These are phyloP conservation scores for Mesorhabditis sp. DNA, from an alignment of 2,888 invertebrate species.

Conservation along the genomic window DNA sequence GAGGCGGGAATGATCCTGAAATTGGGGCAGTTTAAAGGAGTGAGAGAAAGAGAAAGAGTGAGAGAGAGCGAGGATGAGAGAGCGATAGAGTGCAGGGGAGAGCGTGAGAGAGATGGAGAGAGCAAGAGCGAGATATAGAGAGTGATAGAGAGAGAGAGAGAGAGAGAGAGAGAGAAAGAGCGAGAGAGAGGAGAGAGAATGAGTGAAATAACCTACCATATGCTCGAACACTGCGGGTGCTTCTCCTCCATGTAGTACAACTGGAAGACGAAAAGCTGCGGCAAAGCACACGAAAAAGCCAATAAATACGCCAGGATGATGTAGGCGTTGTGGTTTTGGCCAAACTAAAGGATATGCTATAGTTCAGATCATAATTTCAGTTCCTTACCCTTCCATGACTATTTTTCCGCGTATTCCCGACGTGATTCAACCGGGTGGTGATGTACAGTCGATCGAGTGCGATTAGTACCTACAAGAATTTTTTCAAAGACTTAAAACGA, in stretches of 20 bases:
- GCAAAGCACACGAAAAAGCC: constrained; percentile 34
- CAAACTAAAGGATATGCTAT: not conserved
- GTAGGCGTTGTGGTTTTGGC: constrained; percentile 7
- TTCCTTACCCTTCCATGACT: not conserved
- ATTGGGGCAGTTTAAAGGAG: too few relatives aligned
- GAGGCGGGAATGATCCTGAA: too few relatives aligned
- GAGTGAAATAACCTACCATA: constrained; percentile 21
- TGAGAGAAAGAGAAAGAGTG: too few relatives aligned
- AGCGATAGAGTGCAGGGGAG: too few relatives aligned
- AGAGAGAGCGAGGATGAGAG: not conserved
- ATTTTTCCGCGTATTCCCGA: constrained; percentile 9
- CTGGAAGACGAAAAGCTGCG: constrained; percentile 35
- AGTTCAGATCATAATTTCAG: not conserved
- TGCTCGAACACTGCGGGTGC: constrained; percentile 35
- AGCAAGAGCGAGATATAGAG: too few relatives aligned
- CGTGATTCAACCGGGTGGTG: constrained; percentile 33
- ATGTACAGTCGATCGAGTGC: constrained; percentile 40
- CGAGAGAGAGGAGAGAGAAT: too few relatives aligned
- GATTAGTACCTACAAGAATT: constrained; percentile 26
- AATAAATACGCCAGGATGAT: constrained; percentile 27
- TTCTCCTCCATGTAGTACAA: constrained; percentile 19
- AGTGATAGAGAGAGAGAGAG: too few relatives aligned
- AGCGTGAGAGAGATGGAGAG: too few relatives aligned
- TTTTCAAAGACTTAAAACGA: too few relatives aligned
- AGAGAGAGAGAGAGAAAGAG: too few relatives aligned